A percentile compares a stretch with the other conserved stretches of the same genome.
phyloP scores from a whole-genome alignment of 1,140 invertebrate genomes.

The Hycleus phaleratus region DNA sequence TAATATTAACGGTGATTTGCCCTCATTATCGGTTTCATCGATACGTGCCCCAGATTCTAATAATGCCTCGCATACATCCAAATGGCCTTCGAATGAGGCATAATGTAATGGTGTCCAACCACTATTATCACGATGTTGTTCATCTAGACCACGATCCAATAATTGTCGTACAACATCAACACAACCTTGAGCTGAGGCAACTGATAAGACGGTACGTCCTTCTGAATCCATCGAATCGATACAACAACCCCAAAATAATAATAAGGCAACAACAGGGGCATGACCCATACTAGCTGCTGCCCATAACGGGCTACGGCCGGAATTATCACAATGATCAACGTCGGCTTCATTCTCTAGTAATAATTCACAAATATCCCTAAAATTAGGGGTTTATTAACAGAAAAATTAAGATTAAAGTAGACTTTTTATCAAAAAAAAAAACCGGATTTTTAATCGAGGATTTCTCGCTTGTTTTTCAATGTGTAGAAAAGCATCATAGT shows the following conservation, averaged over 20 bases:
- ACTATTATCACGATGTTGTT: constrained; percentile 83
- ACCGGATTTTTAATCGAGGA: no score
- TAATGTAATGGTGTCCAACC: constrained; percentile 93
- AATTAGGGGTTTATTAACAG: constrained; percentile 15
- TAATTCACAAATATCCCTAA: constrained; percentile 69
- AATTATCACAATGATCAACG: constrained; percentile 74
- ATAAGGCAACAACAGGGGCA: constrained; percentile 65
- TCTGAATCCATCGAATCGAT: constrained; percentile 85
- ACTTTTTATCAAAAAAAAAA: neutral
- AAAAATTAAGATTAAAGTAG: constrained; percentile 3
- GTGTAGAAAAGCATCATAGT: no score
- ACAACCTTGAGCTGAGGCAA: constrained; percentile 77
- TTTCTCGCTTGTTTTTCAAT: no score
- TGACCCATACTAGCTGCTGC: constrained; percentile 83
- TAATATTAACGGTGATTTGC: constrained; percentile 81
- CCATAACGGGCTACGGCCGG: constrained; percentile 70
- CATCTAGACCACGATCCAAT: constrained; percentile 82
- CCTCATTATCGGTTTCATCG: constrained; percentile 89
- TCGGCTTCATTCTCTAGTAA: constrained; percentile 80
- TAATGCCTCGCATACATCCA: constrained; percentile 77
- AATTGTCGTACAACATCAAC: constrained; percentile 80
- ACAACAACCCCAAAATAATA: constrained; percentile 84
- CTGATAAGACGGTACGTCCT: constrained; percentile 80
- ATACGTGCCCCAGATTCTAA: constrained; percentile 87
- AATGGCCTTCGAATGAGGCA: constrained; percentile 85